Base-by-base conservation (phyloP, 2,888 invertebrate species). In the Dolomedes plantarius region DNA sequence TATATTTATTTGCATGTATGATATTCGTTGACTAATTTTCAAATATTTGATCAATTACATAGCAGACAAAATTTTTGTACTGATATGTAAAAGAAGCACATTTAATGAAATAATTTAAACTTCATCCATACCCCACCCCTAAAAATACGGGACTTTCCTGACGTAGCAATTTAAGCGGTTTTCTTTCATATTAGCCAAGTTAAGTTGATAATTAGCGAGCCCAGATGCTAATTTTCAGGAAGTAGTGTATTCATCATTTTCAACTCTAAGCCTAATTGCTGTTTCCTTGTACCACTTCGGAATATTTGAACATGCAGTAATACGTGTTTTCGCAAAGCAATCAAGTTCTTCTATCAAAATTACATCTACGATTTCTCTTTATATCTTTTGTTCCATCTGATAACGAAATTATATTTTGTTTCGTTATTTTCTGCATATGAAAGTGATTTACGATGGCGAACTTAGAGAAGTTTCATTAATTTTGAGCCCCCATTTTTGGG, bases 341-440 rank as follows among this genome's bases (percentile, higher is more conserved):
- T 56, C 23, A 56, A 23, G 46, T 46, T 46, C 41, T 46, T 46
- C 56, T 23, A 56, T 56, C 19, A 56, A 56, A 56, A 23, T 56
- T 23, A 56, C 56, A 56, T 56, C 23, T 56, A 23, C 23, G 3
- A 1, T 5, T 23, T 56, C 23, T 16, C 23, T 23, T 23, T 56
- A 19, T 56, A 23, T 11, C 1, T 23, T 56, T 56, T 23, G 56
- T 56, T 56, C 56, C 56, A 11, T 56, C 23, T 56, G 56, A 56
- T 56, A 56, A 56, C 56, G 23, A 23, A 56, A 23, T 56, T 56
- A 11, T 56, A 23, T 56, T 56, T 3, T 46, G 46, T 13, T 46
- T 46, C 16, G 2, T 46, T 16, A 9, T 16, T n/a, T 46, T 46
- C 9, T 6, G 16, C 2, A 16, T 46, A 46, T 16, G 46, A 16